A percentile compares a stretch with the other conserved stretches of the same genome.
These are phyloP conservation scores for Aptenodytes patagonicus DNA, from an alignment of 2,113 vertebrate genomes.

Conservation along the genomic window DNA sequence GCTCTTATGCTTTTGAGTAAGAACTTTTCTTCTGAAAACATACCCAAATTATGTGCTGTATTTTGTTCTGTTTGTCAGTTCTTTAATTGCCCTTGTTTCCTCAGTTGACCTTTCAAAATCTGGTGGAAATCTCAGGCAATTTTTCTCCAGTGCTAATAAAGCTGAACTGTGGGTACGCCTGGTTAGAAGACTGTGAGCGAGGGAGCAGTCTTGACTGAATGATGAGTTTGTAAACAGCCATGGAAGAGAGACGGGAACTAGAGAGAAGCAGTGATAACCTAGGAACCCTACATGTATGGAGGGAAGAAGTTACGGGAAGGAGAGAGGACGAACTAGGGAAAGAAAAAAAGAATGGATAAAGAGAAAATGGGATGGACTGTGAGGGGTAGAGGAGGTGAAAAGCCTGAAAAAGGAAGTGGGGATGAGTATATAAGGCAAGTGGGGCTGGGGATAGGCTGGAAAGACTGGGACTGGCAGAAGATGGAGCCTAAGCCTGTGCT, in stretches of 20 bases:
- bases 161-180: not conserved
- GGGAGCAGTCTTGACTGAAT: not conserved
- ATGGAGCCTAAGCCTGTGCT: not conserved
- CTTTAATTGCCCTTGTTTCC: not conserved
- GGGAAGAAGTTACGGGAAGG: not conserved
- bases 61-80: not conserved
- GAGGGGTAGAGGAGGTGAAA: not conserved
- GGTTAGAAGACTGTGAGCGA: not conserved
- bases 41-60: too few relatives aligned
- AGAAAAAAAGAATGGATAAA: not conserved
- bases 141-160: not conserved
- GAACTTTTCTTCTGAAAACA: not conserved
- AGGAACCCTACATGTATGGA: rapidly evolving
- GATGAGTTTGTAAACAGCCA: not conserved
- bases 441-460: not conserved
- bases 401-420: not conserved
- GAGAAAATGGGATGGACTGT: not conserved
- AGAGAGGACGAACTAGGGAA: not conserved
- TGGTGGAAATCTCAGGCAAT: not conserved
- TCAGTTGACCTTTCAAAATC: not conserved
- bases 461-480: not conserved
- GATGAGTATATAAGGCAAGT: not conserved
- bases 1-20: not conserved
- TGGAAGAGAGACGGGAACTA: not conserved
- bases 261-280: not conserved